Percentiles rank a stretch among this genome's conserved stretches.
Evolutionary conservation across 2,797 vertebrate genomes (phyloP).

Genomic region (Pyrocephalus nanus): DNA sequence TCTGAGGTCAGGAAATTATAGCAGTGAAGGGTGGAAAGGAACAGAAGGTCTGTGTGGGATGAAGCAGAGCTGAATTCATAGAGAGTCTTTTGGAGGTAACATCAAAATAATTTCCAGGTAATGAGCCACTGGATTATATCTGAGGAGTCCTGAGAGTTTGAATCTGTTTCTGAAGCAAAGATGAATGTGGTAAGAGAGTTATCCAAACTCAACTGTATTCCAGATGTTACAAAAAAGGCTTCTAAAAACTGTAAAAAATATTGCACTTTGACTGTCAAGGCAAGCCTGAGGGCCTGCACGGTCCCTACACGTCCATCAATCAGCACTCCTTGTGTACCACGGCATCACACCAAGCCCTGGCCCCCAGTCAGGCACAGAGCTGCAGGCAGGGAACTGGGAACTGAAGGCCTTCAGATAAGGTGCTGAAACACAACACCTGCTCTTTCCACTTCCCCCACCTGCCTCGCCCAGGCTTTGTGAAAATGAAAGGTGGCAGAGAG

Average conservation of each 20-base stretch:
- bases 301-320: rapidly evolving
- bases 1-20: background rate
- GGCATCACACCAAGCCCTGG: background rate
- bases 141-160: background rate
- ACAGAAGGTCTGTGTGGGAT: background rate
- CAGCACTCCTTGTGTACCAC: rapidly evolving
- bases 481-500: background rate
- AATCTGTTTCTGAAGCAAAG: background rate
- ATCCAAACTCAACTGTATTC: background rate
- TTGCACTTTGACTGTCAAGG: background rate
- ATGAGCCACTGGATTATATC: background rate
- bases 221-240: background rate
- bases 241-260: background rate
- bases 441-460: background rate
- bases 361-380: background rate
- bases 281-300: background rate
- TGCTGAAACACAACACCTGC: slow-evolving; percentile 35
- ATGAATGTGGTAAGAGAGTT: background rate
- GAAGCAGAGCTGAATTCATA: background rate
- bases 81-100: background rate
- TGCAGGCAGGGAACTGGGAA: background rate
- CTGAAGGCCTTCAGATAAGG: slow-evolving; percentile 5
- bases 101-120: background rate
- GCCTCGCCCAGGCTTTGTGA: background rate
- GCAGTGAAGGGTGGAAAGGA: background rate